phyloP scores from a whole-genome alignment of 35 echinoderm and acorn worm genomes.

The Ptychodera flava region DNA sequence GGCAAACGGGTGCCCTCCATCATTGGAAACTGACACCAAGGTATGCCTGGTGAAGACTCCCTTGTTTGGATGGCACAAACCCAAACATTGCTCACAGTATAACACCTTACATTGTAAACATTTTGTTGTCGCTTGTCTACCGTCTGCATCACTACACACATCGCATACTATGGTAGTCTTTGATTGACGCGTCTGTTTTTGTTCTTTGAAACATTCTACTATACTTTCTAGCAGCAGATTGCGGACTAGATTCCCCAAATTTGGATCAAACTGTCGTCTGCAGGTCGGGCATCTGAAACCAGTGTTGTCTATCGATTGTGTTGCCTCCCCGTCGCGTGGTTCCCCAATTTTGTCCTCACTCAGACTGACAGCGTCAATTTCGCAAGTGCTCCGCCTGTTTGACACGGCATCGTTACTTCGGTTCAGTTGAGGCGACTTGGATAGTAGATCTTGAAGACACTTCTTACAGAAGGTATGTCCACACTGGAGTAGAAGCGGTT shows the following conservation, averaged over 20 bases:
- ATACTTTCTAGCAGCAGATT: not conserved
- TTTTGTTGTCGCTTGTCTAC: not conserved
- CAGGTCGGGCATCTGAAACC: not conserved
- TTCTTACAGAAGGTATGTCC: not conserved
- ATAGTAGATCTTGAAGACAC: not conserved
- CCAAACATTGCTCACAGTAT: not conserved
- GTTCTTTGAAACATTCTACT: not conserved
- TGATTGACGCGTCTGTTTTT: not conserved
- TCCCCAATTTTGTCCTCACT: too few relatives aligned
- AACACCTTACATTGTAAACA: not conserved
- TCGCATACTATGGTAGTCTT: not conserved
- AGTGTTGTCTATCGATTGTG: too few relatives aligned
- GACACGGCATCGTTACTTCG: too few relatives aligned
- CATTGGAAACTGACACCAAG: not conserved
- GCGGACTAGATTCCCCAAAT: not conserved
- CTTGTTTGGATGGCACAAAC: not conserved
- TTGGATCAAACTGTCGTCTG: not conserved
- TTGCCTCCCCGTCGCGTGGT: too few relatives aligned
- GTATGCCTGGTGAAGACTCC: not conserved
- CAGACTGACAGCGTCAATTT: too few relatives aligned
- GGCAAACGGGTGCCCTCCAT: not conserved
- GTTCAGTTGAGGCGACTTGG: not conserved
- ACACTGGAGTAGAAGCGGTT: not conserved
- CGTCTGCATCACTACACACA: not conserved
- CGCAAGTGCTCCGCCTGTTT: too few relatives aligned